Base-by-base conservation (phyloP, 64 coral and sea anemone genomes). In the Stichodactyla mertensii region DNA sequence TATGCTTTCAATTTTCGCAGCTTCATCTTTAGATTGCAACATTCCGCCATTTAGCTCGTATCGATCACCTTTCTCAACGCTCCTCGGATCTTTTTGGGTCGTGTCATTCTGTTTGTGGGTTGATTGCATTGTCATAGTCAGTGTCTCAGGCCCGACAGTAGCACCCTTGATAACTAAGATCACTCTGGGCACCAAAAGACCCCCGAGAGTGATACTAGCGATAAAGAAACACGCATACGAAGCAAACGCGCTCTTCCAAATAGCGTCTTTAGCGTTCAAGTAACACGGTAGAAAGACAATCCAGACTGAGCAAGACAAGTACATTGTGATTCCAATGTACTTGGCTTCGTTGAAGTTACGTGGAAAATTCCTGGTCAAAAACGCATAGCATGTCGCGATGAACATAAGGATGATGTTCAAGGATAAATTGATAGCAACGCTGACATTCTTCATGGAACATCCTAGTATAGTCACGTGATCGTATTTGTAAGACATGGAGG, bases 281-380 rank as follows among this genome's bases (percentile, higher is more conserved):
- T 99, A 99, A 51, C 92, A 95, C 57, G 97, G 97, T 22, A 99
- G 77, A 66, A 99, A 94, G 23, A 95, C 67, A 4, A 94, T 88
- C 97, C 97, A 99, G 0, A 99, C 97, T 7, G 93, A 89, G 55
- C 97, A 99, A 66, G 91, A 94, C n/a, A 99, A 20, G 54, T 99
- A 99, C 97, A 99, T 99, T 3, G 93, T 99, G 14, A 99, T 78
- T 1, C 97, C 97, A 24, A 95, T 99, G 27, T 95, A 99, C 64
- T 99, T 99, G 28, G 97, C 97, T 78, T 99, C 97, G 90, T 99
- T 99, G 69, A 99, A 99, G 79, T 99, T 99, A 57, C 93, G 84
- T 19, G 97, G 97, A 28, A 99, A 99, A 10, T 95, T 95, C 15
- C 97, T 70, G 16, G 97, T 99, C 86, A 90, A 86, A 83, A 99